Conservation (phyloP, 1,140 invertebrate genomes). For the Rhopalosiphum padi region DNA sequence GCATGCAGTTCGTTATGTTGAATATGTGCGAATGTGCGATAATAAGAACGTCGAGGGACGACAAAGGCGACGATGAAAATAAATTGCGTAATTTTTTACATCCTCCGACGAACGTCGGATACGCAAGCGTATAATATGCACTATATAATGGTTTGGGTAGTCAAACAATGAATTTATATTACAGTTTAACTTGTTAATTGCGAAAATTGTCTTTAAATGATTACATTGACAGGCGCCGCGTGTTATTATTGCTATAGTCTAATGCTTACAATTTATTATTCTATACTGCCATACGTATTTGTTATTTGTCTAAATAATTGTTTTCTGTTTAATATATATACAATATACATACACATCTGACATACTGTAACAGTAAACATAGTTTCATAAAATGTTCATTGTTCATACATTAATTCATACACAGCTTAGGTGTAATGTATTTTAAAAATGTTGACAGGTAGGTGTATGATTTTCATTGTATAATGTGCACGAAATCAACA, state of each 20-base stretch:
- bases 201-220: constrained; percentile 37
- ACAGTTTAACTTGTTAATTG: constrained; percentile 23
- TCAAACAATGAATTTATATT: constrained; percentile 23
- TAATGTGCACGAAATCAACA: not conserved
- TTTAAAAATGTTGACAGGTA: not conserved
- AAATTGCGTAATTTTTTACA: constrained; percentile 29
- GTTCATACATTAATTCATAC: not conserved
- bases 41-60: not conserved
- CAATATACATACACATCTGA: not conserved
- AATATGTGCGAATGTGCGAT: not conserved
- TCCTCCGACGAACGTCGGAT: not conserved
- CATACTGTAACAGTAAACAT: not conserved
- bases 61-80: not conserved
- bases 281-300: not conserved
- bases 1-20: not conserved
- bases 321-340: not conserved
- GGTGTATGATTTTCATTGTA: not conserved
- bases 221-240: constrained; percentile 37
- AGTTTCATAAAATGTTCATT: not conserved
- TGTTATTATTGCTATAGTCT: constrained; percentile 2
- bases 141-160: constrained; percentile 10
- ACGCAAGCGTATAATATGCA: not conserved
- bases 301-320: not conserved
- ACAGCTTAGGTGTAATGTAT: not conserved
- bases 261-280: not conserved